phyloP scores from a whole-genome alignment of 2,888 invertebrate genomes.

The Coenonympha glycerion region DNA sequence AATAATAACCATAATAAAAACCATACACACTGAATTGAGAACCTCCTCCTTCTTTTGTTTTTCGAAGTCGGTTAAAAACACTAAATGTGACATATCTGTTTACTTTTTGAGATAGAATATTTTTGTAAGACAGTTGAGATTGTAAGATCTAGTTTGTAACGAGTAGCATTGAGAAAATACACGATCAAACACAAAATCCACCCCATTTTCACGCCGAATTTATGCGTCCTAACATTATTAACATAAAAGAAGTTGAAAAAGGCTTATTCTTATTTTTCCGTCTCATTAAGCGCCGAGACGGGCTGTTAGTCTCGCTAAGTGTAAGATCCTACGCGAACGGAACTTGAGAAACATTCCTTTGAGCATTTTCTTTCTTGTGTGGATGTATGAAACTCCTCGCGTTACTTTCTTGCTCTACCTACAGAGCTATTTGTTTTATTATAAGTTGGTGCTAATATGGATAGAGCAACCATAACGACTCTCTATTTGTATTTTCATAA shows the following conservation, averaged over 20 bases:
- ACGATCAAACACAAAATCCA: background rate
- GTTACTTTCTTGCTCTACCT: background rate
- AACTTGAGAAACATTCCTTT: slow-evolving; percentile 1
- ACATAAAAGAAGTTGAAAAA: slow-evolving; percentile 13
- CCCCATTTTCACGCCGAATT: slow-evolving; percentile 9
- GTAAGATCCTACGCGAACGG: background rate
- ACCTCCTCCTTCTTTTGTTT: too few species aligned
- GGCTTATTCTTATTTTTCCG: slow-evolving; percentile 16
- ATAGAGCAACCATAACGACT: too few species aligned
- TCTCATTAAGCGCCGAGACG: slow-evolving; percentile 11
- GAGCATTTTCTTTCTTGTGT: slow-evolving; percentile 4
- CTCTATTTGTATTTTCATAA: too few species aligned
- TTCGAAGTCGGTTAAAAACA: too few species aligned
- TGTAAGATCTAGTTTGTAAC: too few species aligned
- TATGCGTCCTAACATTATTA: slow-evolving; percentile 8
- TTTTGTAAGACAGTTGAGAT: too few species aligned
- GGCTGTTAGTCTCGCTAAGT: background rate
- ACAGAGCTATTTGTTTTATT: background rate
- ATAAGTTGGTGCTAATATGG: background rate
- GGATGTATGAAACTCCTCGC: background rate
- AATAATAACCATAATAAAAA: too few species aligned
- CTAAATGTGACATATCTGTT: too few species aligned
- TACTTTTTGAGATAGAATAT: too few species aligned
- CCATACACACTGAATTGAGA: too few species aligned
- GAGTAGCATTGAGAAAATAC: too few species aligned